Evolutionary conservation across 2,113 vertebrate species (phyloP).

Genomic region (Myotis davidii): DNA sequence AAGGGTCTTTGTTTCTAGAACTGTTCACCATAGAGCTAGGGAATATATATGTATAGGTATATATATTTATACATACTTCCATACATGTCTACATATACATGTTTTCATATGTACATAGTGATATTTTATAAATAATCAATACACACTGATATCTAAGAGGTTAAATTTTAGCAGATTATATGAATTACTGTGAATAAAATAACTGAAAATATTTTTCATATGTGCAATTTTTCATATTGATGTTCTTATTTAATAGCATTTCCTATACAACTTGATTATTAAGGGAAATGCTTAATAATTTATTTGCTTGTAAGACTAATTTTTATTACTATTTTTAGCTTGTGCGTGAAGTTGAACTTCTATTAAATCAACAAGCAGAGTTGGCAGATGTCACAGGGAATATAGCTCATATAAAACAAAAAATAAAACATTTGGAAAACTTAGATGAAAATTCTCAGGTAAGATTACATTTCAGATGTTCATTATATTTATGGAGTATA

Average conservation of each 20-base stretch:
- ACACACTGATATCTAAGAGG: background rate
- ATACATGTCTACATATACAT: background rate
- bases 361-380: slow-evolving; percentile 88
- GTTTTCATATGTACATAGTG: background rate
- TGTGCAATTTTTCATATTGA: background rate
- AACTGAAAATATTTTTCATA: slow-evolving; percentile 13
- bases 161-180: slow-evolving; percentile 22
- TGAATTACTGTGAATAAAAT: slow-evolving; percentile 45
- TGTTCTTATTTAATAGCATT: slow-evolving; percentile 20
- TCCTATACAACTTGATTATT: background rate
- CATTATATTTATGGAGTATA: background rate
- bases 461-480: slow-evolving; percentile 51
- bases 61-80: background rate
- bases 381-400: slow-evolving; percentile 86
- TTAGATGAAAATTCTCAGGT: slow-evolving; percentile 92
- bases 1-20: background rate
- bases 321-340: slow-evolving; percentile 85
- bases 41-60: background rate
- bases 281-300: slow-evolving; percentile 48
- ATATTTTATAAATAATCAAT: background rate
- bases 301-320: slow-evolving; percentile 59
- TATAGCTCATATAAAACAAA: slow-evolving; percentile 88
- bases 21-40: background rate
- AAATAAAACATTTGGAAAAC: slow-evolving; percentile 88
- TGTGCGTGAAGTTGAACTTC: slow-evolving; percentile 88